Conservation (phyloP, 2,888 invertebrate genomes). For the Limenitis camilla region DNA sequence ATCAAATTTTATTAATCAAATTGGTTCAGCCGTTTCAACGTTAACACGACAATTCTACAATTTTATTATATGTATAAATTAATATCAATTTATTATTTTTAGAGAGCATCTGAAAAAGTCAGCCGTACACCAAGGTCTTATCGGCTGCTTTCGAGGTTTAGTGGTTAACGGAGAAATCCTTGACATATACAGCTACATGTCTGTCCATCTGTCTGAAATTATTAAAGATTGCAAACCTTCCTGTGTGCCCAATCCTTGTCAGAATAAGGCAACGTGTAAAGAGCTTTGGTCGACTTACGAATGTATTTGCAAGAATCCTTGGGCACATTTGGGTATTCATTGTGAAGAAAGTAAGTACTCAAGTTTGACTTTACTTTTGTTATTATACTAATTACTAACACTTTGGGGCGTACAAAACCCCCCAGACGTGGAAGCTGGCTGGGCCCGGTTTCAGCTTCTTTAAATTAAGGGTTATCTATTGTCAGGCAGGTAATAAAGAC, state of each 20-base stretch:
- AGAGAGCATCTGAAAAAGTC: conserved; percentile 88
- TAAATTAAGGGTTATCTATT: too few species aligned
- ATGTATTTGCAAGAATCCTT: conserved; percentile 92
- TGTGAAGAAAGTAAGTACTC: conserved; percentile 89
- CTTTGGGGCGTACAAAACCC: too few species aligned
- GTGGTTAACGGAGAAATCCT: conserved; percentile 93
- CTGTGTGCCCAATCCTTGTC: conserved; percentile 94
- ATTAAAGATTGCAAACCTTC: conserved; percentile 95
- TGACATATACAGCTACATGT: conserved; percentile 94
- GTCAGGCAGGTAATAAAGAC: too few species aligned
- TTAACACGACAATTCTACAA: too few species aligned
- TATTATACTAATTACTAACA: too few species aligned
- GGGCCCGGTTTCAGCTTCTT: too few species aligned
- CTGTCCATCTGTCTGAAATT: conserved; percentile 91
- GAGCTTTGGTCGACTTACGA: conserved; percentile 94
- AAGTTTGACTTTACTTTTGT: neutral
- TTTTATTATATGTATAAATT: neutral
- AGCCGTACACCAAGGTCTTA: conserved; percentile 89
- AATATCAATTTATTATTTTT: conserved; percentile 26
- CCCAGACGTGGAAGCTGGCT: too few species aligned
- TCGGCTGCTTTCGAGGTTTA: conserved; percentile 94
- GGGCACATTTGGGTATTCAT: conserved; percentile 92
- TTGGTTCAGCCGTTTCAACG: too few species aligned
- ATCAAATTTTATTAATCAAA: too few species aligned
- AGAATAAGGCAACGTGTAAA: conserved; percentile 91